These are phyloP conservation scores for Torymus auratus DNA, from an alignment of 2,888 invertebrate species.

Conservation along the genomic window DNA sequence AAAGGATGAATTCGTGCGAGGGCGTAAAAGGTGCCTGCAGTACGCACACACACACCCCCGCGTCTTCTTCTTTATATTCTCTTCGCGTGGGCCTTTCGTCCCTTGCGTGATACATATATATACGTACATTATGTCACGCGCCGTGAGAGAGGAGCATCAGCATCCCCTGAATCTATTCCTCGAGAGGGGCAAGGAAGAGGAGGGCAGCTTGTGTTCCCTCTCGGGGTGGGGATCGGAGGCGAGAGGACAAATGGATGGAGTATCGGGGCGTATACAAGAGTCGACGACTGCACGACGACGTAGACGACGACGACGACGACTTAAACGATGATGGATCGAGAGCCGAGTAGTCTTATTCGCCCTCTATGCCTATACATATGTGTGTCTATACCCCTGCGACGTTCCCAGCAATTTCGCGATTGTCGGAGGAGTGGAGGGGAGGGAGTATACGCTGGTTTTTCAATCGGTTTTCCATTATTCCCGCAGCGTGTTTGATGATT, in stretches of 20 bases:
- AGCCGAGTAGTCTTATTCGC: conserved; percentile 4
- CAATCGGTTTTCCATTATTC: conserved; percentile 43
- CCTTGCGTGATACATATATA: background rate
- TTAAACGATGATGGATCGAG: conserved; percentile 51
- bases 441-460: background rate
- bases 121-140: conserved; percentile 68
- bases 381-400: background rate
- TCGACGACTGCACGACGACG: conserved; percentile 2
- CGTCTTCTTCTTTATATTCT: background rate
- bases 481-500: conserved; percentile 42
- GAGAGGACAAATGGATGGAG: conserved; percentile 32
- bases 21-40: conserved; percentile 67
- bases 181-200: conserved; percentile 11
- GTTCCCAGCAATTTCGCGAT: conserved; percentile 37
- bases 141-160: background rate
- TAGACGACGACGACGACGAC: conserved; percentile 26
- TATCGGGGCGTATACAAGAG: conserved; percentile 25
- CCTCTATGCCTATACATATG: background rate
- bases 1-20: conserved; percentile 67
- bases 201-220: conserved; percentile 25
- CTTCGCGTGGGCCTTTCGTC: background rate
- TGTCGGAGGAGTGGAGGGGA: background rate
- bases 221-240: background rate
- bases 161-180: conserved; percentile 53
- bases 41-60: conserved; percentile 2